phyloP scores from a whole-genome alignment of 2,888 invertebrate genomes.

The Hartigia nigra region DNA sequence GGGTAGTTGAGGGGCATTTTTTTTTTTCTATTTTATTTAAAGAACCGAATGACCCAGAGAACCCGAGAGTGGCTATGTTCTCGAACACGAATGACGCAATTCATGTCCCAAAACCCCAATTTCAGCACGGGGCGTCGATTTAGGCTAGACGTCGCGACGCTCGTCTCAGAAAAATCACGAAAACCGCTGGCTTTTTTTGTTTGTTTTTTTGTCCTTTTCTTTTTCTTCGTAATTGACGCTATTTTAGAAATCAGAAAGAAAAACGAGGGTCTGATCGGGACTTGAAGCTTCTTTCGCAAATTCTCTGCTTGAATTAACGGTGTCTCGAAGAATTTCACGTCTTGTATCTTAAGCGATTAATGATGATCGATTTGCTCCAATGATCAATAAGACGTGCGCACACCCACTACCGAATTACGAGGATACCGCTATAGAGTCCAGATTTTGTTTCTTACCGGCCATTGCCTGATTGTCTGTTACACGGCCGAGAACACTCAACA shows the following conservation, averaged over 20 bases:
- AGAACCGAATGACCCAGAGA: slow-evolving; percentile 21
- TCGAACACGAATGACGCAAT: slow-evolving; percentile 3
- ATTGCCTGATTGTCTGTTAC: background rate
- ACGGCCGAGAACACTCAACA: background rate
- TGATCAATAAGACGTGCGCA: background rate
- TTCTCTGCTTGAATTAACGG: background rate
- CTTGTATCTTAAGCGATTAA: slow-evolving; percentile 6
- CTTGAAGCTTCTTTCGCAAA: background rate
- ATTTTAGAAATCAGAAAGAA: background rate
- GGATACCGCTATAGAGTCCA: background rate
- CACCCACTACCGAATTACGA: background rate
- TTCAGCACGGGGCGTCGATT: slow-evolving; percentile 9
- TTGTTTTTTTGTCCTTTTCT: slow-evolving; percentile 10
- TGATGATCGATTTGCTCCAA: background rate
- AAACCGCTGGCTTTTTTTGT: background rate
- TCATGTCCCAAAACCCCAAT: slow-evolving; percentile 34
- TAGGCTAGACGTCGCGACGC: background rate
- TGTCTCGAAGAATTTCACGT: background rate
- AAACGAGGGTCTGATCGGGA: background rate
- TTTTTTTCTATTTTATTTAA: slow-evolving; percentile 13
- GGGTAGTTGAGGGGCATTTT: background rate
- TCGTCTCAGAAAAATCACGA: background rate
- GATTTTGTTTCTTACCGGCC: background rate
- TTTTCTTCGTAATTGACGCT: background rate
- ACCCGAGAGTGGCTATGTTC: slow-evolving; percentile 16